Evolutionary conservation across 2,113 vertebrate genomes (phyloP), one percentile per base, ranked within the genome.

Genomic region (Ammodramus savannarum): DNA sequence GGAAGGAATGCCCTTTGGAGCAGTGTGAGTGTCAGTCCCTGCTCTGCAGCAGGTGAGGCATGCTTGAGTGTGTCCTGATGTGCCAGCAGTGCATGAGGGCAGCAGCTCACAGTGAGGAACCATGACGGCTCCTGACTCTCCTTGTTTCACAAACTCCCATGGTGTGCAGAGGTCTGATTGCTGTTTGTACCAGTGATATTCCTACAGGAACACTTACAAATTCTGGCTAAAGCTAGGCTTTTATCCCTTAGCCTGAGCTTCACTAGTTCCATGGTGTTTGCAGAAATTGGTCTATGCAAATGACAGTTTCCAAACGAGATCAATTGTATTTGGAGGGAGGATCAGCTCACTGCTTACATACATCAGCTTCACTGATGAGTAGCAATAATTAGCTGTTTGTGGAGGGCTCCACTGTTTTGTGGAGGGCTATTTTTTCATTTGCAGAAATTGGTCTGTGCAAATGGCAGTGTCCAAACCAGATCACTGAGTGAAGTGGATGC

Each of bases 41-140:
- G 93, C 68, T 67, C 55, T 46, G 91, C 25, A 72, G 65, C 9
- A 39, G 55, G 22, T 58, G 68, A 87, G 32, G 23, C 41, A 21
- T 79, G 38, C 49, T 44, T 32, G n/a, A 46, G 0, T 29, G 3
- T 19, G 38, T 32, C 34, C 81, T 62, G 38, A 5, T 58, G 22
- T 46, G 9, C 44, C 87, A 90, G 74, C 58, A 34, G 0, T 7
- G 23, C 13, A 0, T 15, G 3, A 9, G n/a, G 39, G 71, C 48
- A 59, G 48, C 18, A 80, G 44, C 26, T 39, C 49, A 38, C 39
- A 25, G 48, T 6, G 18, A 34, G 20, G 51, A 78, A 59, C 0
- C 0, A 20, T 23, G 51, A 16, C 1, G 2, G 7, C 62, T 79
- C 34, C 62, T 32, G 32, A 14, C 17, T 82, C 0, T 0, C 29